These are phyloP conservation scores for Taxidea taxus DNA, from an alignment of 2,113 vertebrate species.

Conservation along the genomic window DNA sequence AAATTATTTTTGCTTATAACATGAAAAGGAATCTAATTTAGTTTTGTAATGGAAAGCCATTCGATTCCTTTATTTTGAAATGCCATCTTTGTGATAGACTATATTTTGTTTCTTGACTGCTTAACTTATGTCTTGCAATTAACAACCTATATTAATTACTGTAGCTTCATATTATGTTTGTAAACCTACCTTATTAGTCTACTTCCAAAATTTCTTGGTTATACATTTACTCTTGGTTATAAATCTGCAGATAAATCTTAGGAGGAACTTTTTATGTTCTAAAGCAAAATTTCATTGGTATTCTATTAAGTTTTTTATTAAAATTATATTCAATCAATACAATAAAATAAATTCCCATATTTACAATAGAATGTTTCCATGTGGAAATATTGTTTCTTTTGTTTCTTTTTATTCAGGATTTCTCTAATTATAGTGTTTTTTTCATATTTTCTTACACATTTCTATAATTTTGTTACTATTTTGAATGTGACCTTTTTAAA, in stretches of 20 bases:
- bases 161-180: not conserved
- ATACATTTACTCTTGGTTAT: not conserved
- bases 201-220: not conserved
- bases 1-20: not conserved
- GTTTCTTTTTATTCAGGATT: not conserved
- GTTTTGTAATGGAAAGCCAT: not conserved
- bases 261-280: not conserved
- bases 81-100: not conserved
- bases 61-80: not conserved
- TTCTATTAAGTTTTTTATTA: not conserved
- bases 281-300: not conserved
- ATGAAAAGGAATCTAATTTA: not conserved
- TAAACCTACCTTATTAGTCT: not conserved
- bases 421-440: not conserved
- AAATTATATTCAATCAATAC: not conserved
- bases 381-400: not conserved
- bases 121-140: not conserved
- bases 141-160: not conserved
- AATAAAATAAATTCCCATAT: not conserved
- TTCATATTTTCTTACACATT: not conserved
- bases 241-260: not conserved
- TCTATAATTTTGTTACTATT: not conserved
- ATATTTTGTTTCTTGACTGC: not conserved
- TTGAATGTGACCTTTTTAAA: not conserved
- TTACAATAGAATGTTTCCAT: not conserved